Evolutionary conservation across 2,113 vertebrate genomes (phyloP).

Genomic region (Upupa epops): DNA sequence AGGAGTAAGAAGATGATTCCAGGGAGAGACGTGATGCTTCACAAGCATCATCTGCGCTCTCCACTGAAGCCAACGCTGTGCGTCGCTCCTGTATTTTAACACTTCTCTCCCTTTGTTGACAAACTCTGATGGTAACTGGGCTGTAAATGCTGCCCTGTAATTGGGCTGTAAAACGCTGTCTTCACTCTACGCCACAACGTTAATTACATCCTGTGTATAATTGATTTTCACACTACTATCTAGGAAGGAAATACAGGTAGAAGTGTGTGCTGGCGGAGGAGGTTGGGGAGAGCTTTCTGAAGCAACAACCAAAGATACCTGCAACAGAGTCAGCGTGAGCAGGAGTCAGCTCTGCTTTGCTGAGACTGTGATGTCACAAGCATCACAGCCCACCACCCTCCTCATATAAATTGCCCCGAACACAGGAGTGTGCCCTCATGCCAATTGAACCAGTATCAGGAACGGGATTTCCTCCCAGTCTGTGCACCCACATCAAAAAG

Average conservation of each 20-base stretch:
- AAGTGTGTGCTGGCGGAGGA: background rate
- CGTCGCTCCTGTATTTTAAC: slow-evolving; percentile 45
- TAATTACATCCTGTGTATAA: slow-evolving; percentile 63
- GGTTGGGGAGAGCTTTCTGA: background rate
- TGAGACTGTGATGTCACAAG: background rate
- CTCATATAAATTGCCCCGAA: background rate
- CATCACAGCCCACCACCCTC: too few species aligned
- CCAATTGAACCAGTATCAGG: background rate
- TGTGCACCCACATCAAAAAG: background rate
- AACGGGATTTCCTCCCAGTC: background rate
- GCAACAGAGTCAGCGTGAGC: background rate
- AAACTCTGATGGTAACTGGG: slow-evolving; percentile 37
- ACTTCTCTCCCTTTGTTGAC: slow-evolving; percentile 47
- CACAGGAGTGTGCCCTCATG: background rate
- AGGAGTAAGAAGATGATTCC: background rate
- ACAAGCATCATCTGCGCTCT: background rate
- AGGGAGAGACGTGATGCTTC: background rate
- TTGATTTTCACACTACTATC: slow-evolving; percentile 49
- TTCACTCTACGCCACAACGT: slow-evolving; percentile 24
- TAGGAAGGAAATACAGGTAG: slow-evolving; percentile 6
- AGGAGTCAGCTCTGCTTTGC: background rate
- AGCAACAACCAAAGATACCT: background rate
- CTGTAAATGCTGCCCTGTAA: slow-evolving; percentile 47
- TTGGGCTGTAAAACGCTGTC: slow-evolving; percentile 53
- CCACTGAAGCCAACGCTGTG: slow-evolving; percentile 19